These are phyloP conservation scores for Scolopax bukidnonensis DNA, from an alignment of 2,797 vertebrate species.

Conservation along the genomic window DNA sequence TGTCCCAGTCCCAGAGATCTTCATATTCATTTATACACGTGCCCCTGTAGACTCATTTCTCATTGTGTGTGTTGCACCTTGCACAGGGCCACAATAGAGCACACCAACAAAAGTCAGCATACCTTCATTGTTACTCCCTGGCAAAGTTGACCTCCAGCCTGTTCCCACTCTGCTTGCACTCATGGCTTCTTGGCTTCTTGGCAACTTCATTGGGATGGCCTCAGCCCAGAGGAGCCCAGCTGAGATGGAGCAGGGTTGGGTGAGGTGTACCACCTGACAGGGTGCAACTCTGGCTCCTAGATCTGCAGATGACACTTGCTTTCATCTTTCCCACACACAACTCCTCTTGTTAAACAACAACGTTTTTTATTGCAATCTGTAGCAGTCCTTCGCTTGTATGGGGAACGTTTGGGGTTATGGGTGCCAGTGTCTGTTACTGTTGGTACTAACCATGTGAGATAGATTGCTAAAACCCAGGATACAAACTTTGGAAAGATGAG, in stretches of 20 bases:
- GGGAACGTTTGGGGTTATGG: background rate
- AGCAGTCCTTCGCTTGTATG: background rate
- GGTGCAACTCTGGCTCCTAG: background rate
- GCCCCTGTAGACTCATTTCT: background rate
- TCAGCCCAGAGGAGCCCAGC: background rate
- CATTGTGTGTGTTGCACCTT: background rate
- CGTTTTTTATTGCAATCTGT: fast-evolving
- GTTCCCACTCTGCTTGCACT: background rate
- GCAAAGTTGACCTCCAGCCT: background rate
- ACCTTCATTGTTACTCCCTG: background rate
- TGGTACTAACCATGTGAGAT: background rate
- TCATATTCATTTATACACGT: fast-evolving
- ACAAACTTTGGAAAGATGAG: background rate
- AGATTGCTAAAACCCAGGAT: background rate
- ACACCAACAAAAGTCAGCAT: background rate
- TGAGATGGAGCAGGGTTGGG: background rate
- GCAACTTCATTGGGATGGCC: background rate
- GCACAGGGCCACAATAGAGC: background rate
- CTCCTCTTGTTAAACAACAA: background rate
- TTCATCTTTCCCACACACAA: background rate
- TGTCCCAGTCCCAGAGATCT: fast-evolving
- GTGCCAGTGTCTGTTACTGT: background rate
- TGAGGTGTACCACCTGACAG: fast-evolving
- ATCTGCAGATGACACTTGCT: background rate
- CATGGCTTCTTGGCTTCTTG: fast-evolving